Percentiles rank a stretch among this genome's conserved stretches.
Conservation (phyloP, 2,888 invertebrate species). For the Dicranocentrus wangi region DNA sequence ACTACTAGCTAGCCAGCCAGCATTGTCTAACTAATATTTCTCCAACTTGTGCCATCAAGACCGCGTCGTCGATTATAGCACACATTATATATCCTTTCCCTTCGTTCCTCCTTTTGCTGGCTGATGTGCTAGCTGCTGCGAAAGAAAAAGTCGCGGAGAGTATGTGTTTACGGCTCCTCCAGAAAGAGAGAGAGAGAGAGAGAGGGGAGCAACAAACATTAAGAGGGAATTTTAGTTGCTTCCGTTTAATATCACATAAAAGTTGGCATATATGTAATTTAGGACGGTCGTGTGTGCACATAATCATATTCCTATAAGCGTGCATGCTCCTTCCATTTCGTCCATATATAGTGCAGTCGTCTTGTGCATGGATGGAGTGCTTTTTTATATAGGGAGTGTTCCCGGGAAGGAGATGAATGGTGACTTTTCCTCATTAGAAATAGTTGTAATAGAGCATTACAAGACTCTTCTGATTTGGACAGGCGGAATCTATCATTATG, state of each 20-base stretch:
- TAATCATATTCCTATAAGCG: not conserved
- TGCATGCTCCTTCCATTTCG: not conserved
- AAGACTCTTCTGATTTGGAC: conserved; percentile 57
- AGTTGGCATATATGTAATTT: conserved; percentile 52
- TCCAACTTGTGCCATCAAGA: too few species aligned
- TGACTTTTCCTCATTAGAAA: conserved; percentile 55
- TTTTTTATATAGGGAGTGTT: not conserved
- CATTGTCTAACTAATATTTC: too few species aligned
- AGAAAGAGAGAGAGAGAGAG: not conserved
- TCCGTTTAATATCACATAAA: conserved; percentile 55
- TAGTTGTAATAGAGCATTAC: conserved; percentile 27
- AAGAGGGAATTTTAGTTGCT: conserved; percentile 38
- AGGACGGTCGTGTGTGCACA: conserved; percentile 24
- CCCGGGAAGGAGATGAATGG: conserved; percentile 39
- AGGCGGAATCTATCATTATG: conserved; percentile 65
- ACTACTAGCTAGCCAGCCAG: too few species aligned
- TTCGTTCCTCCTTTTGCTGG: not conserved
- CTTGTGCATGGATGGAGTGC: too few species aligned
- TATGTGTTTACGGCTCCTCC: conserved; percentile 11
- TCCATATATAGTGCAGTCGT: too few species aligned
- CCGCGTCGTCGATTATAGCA: too few species aligned
- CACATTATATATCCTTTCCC: too few species aligned
- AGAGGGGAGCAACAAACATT: conserved; percentile 47
- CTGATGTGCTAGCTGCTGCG: not conserved
- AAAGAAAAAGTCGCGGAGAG: not conserved